Evolutionary conservation across 2,113 vertebrate species (phyloP).

Genomic region (Nesospiza acunhae): DNA sequence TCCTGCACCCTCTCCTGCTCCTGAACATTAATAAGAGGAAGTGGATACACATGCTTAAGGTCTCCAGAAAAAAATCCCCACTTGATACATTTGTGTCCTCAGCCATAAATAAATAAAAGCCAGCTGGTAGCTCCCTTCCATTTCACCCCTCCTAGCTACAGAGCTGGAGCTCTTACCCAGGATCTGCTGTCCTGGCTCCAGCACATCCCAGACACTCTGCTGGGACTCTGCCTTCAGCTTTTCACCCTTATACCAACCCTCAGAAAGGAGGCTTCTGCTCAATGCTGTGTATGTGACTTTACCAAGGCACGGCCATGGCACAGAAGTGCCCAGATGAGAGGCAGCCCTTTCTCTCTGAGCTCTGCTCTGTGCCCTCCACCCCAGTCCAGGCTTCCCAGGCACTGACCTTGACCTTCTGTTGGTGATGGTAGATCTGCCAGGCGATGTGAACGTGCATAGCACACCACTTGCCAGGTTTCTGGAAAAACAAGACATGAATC

Average conservation of each 20-base stretch:
- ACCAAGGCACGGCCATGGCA: not conserved
- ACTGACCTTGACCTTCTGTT: slow-evolving; percentile 98
- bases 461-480: slow-evolving; percentile 99
- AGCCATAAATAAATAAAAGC: not conserved
- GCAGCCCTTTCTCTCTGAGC: not conserved
- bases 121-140: no score
- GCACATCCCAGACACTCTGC: not conserved
- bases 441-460: slow-evolving; percentile 97
- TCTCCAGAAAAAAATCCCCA: not conserved
- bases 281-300: not conserved
- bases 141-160: not conserved
- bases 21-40: not conserved
- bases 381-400: not conserved
- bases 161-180: not conserved
- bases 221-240: not conserved
- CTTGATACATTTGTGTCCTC: not conserved
- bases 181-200: not conserved
- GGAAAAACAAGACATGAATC: not conserved
- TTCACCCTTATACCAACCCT: not conserved
- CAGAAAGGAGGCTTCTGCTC: not conserved
- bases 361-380: not conserved
- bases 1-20: not conserved
- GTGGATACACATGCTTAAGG: fast-evolving
- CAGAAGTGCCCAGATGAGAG: not conserved
- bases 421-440: slow-evolving; percentile 98